Percentiles rank a stretch among this genome's conserved stretches.
Conservation (phyloP, 2,888 invertebrate genomes). For the Belgica antarctica region DNA sequence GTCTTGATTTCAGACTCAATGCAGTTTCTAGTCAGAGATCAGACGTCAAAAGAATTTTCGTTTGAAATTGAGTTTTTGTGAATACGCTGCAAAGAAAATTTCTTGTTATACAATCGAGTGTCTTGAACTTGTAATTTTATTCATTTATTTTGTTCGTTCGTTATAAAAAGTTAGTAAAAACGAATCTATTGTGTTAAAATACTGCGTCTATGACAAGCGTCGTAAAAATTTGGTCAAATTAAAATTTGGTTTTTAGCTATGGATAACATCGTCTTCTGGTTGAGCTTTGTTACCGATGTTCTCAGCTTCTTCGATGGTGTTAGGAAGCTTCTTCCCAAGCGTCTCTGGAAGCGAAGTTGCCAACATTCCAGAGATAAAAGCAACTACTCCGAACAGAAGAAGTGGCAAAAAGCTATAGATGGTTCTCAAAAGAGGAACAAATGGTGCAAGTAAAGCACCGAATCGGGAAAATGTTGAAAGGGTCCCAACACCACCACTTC, state of each 20-base stretch:
- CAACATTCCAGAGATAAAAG: slow-evolving; percentile 57
- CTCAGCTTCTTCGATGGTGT: slow-evolving; percentile 55
- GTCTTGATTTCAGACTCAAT: too few relatives aligned
- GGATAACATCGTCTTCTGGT: background rate
- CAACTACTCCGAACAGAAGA: slow-evolving; percentile 58
- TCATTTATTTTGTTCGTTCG: too few relatives aligned
- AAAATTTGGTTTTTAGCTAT: background rate
- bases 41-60: too few relatives aligned
- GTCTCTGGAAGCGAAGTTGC: slow-evolving; percentile 65
- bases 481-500: slow-evolving; percentile 62
- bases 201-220: too few relatives aligned
- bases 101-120: too few relatives aligned
- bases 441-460: slow-evolving; percentile 63
- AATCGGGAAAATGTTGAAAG: slow-evolving; percentile 61
- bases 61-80: too few relatives aligned
- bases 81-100: too few relatives aligned
- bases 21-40: too few relatives aligned
- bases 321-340: slow-evolving; percentile 61
- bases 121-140: too few relatives aligned
- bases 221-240: too few relatives aligned
- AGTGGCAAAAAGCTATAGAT: slow-evolving; percentile 53
- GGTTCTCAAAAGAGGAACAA: slow-evolving; percentile 57
- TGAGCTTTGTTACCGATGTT: background rate
- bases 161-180: too few relatives aligned
- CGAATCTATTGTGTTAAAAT: too few relatives aligned